Base-by-base conservation (phyloP, 2,113 vertebrate species). In the Zosterops pallidus region DNA sequence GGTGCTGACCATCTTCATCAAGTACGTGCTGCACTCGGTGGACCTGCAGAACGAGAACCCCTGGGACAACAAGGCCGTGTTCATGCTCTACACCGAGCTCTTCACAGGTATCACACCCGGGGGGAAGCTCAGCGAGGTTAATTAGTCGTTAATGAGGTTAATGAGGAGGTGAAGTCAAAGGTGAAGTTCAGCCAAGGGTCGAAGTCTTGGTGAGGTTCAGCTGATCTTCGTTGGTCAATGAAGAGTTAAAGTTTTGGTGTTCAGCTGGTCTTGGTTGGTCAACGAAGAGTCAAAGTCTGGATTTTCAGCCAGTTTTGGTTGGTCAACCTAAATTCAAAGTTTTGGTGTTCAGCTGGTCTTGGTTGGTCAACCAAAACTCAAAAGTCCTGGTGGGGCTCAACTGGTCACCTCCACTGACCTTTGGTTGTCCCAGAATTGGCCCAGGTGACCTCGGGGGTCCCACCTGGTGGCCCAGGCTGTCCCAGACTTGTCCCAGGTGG, bases 51-150 rank as follows among this genome's bases (percentile, higher is more conserved):
- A 98, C 9, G 99, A 99, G 82, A 99, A 99, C 91, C 99, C 99
- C 14, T 99, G 99, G 99, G 99, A 99, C 96, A 99, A 99, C 96
- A 99, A 99, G 95, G 99, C 99, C 0, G 99, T 99, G 41, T 99
- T 99, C 90, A 99, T 99, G 99, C 98, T 99, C 24, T 99, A 99
- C 96, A 99, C 99, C 0, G 99, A 99, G 97, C 99, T 99, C 65
- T 98, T 99, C 94, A 99, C 99, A 28, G 99, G 99, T 99, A 86
- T 39, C 21, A 10, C 2, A 11, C 46, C 46, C 6, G 46, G 52
- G 8, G 11, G 42, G 25, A 35, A 35, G 44, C 16, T 0, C 1
- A 7, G 0, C 5, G 3, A 5, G 26, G 11, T 6, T 4, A 14
- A 7, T 56, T 23, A 44, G 24, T 2, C 2, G 0, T 1, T 0